Conservation (phyloP, 2,888 invertebrate species). For the Prosapia bicincta region DNA sequence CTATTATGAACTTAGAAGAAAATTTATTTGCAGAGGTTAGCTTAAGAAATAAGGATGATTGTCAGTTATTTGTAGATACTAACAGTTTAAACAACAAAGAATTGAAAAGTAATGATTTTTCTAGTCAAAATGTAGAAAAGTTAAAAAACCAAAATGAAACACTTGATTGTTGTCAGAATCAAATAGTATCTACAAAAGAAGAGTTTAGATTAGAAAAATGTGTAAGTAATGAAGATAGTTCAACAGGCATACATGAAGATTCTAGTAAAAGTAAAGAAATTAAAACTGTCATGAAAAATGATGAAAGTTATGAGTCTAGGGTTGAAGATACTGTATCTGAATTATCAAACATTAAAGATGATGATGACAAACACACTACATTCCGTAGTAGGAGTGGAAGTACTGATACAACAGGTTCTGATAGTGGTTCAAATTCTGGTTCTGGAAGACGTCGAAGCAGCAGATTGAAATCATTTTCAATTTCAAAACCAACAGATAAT, state of each 20-base stretch:
- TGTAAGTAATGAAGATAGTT: not conserved
- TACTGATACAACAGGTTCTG: constrained; percentile 46
- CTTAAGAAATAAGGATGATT: not conserved
- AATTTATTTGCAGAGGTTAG: not conserved
- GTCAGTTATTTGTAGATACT: not conserved
- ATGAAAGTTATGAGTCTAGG: not conserved
- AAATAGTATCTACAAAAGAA: not conserved
- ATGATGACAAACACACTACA: constrained; percentile 41
- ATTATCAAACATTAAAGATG: constrained; percentile 36
- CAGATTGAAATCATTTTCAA: constrained; percentile 50
- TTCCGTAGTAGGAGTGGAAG: constrained; percentile 46
- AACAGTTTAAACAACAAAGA: too few species aligned
- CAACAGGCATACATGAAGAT: not conserved
- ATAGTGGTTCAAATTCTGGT: constrained; percentile 47
- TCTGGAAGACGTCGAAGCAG: constrained; percentile 43
- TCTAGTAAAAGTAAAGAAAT: not conserved
- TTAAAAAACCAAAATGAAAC: too few species aligned
- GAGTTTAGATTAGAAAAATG: not conserved
- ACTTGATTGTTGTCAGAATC: too few species aligned
- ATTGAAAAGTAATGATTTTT: too few species aligned
- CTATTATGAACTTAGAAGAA: not conserved
- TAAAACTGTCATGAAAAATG: not conserved
- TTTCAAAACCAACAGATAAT: constrained; percentile 46
- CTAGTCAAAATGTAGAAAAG: too few species aligned
- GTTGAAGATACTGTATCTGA: constrained; percentile 16